Percentiles rank a stretch among this genome's conserved stretches.
phyloP scores from a whole-genome alignment of 1,140 invertebrate species.

The Euborellia annulipes region DNA sequence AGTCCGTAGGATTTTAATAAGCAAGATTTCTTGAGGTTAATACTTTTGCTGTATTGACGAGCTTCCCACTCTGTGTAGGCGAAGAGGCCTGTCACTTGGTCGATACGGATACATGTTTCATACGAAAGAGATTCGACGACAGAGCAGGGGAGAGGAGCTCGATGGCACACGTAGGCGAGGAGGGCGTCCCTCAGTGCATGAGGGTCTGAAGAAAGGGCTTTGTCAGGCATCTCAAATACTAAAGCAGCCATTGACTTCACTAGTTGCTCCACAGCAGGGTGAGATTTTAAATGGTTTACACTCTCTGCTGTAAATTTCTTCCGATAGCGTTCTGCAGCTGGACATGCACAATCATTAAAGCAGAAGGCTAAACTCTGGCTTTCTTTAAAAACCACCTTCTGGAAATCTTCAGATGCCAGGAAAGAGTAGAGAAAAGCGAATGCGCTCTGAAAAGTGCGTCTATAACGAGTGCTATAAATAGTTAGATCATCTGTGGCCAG shows the following conservation, averaged over 20 bases:
- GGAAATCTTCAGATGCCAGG: slow-evolving; percentile 38
- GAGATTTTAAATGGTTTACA: slow-evolving; percentile 38
- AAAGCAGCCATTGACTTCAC: slow-evolving; percentile 43
- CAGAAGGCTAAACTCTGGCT: slow-evolving; percentile 73
- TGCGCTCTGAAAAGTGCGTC: slow-evolving; percentile 77
- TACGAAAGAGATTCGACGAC: slow-evolving; percentile 20
- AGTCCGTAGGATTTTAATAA: slow-evolving; percentile 60
- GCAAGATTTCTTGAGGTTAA: slow-evolving; percentile 44
- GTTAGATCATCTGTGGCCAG: slow-evolving; percentile 42
- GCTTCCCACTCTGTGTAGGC: slow-evolving; percentile 60
- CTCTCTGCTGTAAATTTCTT: slow-evolving; percentile 33
- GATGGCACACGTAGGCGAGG: slow-evolving; percentile 69
- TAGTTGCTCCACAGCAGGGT: slow-evolving; percentile 48
- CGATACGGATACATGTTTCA: slow-evolving; percentile 38
- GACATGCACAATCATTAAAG: slow-evolving; percentile 64
- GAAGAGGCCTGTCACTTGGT: slow-evolving; percentile 55
- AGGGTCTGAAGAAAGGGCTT: slow-evolving; percentile 40
- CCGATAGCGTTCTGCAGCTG: slow-evolving; percentile 45
- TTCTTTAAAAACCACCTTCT: slow-evolving; percentile 38
- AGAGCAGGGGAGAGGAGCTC: slow-evolving; percentile 54
- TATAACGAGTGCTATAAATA: slow-evolving; percentile 65
- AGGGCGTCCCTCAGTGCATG: slow-evolving; percentile 63
- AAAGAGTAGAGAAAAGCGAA: slow-evolving; percentile 64
- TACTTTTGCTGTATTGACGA: slow-evolving; percentile 43
- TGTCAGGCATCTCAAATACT: slow-evolving; percentile 42